Conservation (phyloP, 2,888 invertebrate genomes). For the Andrena camellia region DNA sequence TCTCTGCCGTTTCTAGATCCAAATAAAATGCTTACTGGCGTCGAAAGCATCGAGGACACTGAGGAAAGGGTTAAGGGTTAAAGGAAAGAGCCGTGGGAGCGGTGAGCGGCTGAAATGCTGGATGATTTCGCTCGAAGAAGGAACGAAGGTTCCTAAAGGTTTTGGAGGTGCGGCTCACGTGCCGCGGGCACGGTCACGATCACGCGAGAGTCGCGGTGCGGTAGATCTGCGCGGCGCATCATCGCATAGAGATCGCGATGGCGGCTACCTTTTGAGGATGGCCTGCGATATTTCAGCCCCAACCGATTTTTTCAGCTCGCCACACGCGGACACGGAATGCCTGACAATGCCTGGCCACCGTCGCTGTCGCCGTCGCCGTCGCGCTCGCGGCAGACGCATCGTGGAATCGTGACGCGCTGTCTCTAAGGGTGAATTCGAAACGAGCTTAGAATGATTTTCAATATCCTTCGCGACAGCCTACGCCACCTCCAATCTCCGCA, state of each 20-base stretch:
- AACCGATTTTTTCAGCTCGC: constrained; percentile 64
- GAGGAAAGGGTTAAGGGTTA: constrained; percentile 12
- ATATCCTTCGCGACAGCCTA: constrained; percentile 34
- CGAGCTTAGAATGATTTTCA: constrained; percentile 33
- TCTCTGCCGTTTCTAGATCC: too few species aligned
- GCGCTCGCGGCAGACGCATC: constrained; percentile 39
- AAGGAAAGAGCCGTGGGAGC: constrained; percentile 1
- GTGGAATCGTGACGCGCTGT: constrained; percentile 43
- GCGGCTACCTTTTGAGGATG: constrained; percentile 72
- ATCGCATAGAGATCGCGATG: constrained; percentile 59
- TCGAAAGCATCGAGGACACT: neutral
- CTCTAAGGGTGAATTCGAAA: constrained; percentile 56
- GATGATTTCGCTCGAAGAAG: constrained; percentile 12
- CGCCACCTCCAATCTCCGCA: constrained; percentile 25
- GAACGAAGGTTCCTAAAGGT: neutral
- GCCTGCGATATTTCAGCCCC: constrained; percentile 71
- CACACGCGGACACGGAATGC: constrained; percentile 68
- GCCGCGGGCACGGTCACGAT: constrained; percentile 41
- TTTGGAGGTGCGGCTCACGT: constrained; percentile 67
- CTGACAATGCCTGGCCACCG: constrained; percentile 56
- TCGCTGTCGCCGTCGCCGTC: neutral
- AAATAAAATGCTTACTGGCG: neutral
- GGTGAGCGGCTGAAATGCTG: neutral
- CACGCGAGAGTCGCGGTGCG: constrained; percentile 47
- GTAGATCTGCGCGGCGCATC: constrained; percentile 56